phyloP scores from a whole-genome alignment of 2,797 vertebrate genomes.

The Poeciliopsis presidionis region DNA sequence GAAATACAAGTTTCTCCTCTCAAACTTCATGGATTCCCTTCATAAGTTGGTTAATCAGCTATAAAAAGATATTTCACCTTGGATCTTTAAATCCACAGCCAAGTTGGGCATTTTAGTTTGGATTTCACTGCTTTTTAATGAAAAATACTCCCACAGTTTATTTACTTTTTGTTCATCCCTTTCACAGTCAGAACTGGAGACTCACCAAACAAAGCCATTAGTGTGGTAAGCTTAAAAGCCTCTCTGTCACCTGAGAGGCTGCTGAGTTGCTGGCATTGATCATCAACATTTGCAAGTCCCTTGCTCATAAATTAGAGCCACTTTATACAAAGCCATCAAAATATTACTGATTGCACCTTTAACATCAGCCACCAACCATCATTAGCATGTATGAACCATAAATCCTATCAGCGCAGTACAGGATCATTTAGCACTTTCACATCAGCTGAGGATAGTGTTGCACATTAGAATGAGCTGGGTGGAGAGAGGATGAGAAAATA shows the following conservation, averaged over 20 bases:
- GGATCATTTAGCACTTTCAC: slow-evolving; percentile 63
- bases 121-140: background rate
- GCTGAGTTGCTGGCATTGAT: slow-evolving; percentile 45
- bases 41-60: background rate
- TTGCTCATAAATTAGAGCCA: slow-evolving; percentile 47
- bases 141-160: slow-evolving; percentile 7
- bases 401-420: slow-evolving; percentile 54
- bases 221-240: slow-evolving; percentile 45
- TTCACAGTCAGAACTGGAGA: slow-evolving; percentile 29
- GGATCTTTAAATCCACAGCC: background rate
- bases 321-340: slow-evolving; percentile 48
- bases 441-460: slow-evolving; percentile 46
- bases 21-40: background rate
- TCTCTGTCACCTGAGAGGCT: slow-evolving; percentile 30
- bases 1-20: background rate
- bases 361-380: slow-evolving; percentile 50
- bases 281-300: slow-evolving; percentile 24
- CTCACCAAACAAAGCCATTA: slow-evolving; percentile 22
- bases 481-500: slow-evolving; percentile 37
- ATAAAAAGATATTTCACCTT: background rate
- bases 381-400: slow-evolving; percentile 54
- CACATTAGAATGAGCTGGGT: slow-evolving; percentile 40
- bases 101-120: background rate
- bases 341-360: slow-evolving; percentile 61
- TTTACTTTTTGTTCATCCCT: slow-evolving; percentile 20